phyloP scores from a whole-genome alignment of 2,797 vertebrate genomes.

The Chlorospingus semifuscus region DNA sequence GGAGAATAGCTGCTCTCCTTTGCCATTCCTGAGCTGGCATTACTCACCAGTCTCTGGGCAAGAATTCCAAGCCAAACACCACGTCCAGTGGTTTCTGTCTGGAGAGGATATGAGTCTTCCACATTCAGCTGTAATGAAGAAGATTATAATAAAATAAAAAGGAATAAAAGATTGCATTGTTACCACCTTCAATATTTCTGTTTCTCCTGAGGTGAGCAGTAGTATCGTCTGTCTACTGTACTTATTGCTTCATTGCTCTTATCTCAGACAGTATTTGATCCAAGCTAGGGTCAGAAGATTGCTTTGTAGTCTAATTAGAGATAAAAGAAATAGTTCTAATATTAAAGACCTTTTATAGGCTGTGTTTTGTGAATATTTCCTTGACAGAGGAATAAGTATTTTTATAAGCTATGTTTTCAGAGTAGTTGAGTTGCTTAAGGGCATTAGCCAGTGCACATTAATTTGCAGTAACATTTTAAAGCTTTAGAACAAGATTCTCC shows the following conservation, averaged over 20 bases:
- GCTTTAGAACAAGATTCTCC: not conserved
- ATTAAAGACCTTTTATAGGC: not conserved
- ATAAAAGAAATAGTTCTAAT: not conserved
- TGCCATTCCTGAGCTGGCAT: not conserved
- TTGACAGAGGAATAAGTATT: not conserved
- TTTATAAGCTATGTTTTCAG: constrained; percentile 10
- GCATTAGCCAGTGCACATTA: not conserved
- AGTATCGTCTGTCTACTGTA: not conserved
- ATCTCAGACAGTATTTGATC: not conserved
- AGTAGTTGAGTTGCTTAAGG: not conserved
- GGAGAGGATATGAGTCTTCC: not conserved
- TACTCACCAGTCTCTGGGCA: not conserved
- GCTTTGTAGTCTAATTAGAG: not conserved
- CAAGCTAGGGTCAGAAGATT: not conserved
- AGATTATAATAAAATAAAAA: not conserved
- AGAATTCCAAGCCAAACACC: not conserved
- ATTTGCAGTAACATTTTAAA: constrained; percentile 12
- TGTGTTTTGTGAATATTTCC: not conserved
- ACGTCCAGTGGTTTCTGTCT: not conserved
- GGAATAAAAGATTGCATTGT: not conserved
- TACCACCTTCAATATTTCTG: not conserved
- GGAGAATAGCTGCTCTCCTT: not conserved
- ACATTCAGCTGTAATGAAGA: not conserved
- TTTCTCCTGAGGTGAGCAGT: not conserved
- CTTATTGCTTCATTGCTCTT: not conserved